A percentile compares a stretch with the other conserved stretches of the same genome.
phyloP scores from a whole-genome alignment of 2,888 invertebrate species.

The Synergus gifuensis region DNA sequence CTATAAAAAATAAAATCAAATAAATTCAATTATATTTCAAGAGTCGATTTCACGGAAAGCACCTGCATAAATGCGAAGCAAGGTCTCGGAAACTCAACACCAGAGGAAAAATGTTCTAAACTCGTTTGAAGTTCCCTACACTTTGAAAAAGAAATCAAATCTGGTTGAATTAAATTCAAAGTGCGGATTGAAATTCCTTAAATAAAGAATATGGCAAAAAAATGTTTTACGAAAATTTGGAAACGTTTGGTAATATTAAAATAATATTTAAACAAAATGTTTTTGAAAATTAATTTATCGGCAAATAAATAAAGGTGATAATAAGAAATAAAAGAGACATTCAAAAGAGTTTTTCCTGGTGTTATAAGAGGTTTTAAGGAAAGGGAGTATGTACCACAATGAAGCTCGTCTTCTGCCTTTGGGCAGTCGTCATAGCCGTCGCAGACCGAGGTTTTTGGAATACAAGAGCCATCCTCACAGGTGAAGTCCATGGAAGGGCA shows the following conservation, averaged over 20 bases:
- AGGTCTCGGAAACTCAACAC: constrained; percentile 33
- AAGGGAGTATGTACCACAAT: constrained; percentile 71
- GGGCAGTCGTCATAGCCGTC: constrained; percentile 87
- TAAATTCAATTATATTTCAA: constrained; percentile 1
- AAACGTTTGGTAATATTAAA: background rate
- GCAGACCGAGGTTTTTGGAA: constrained; percentile 84
- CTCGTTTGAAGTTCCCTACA: constrained; percentile 6
- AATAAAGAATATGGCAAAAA: background rate
- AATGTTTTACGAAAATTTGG: background rate
- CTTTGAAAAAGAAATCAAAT: background rate
- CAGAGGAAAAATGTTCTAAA: constrained; percentile 22
- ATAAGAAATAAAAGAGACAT: background rate
- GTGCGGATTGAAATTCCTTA: background rate
- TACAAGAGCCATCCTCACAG: constrained; percentile 87
- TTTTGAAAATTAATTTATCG: background rate
- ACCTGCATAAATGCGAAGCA: constrained; percentile 35
- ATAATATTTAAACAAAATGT: background rate
- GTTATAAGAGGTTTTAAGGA: constrained; percentile 30
- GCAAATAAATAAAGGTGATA: background rate
- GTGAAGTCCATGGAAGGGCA: constrained; percentile 81
- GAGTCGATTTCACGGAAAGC: constrained; percentile 15
- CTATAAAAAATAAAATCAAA: background rate
- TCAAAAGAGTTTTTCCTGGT: constrained; percentile 15
- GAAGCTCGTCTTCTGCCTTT: constrained; percentile 78
- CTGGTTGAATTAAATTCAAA: background rate